Evolutionary conservation across 2,888 invertebrate genomes (phyloP).

Genomic region (Tenthredo distinguenda): DNA sequence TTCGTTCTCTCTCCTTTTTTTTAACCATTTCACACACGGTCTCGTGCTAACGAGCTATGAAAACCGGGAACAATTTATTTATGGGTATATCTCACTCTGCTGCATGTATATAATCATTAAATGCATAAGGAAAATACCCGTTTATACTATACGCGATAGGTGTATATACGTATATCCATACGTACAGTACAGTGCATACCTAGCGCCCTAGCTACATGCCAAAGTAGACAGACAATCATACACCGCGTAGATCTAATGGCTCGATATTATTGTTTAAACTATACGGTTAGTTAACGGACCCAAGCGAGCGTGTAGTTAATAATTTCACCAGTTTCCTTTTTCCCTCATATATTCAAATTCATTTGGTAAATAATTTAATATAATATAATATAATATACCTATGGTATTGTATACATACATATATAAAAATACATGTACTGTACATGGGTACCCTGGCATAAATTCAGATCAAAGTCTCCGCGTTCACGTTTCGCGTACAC

Average conservation of each 20-base stretch:
- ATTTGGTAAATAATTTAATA: neutral
- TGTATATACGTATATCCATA: neutral
- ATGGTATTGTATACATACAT: neutral
- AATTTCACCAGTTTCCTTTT: constrained; percentile 39
- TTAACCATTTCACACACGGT: constrained; percentile 40
- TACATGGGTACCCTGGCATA: neutral
- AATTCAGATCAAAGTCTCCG: constrained; percentile 21
- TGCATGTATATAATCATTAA: neutral
- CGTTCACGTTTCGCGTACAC: neutral
- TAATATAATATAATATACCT: neutral
- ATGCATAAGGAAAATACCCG: constrained; percentile 10
- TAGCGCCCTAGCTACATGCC: neutral
- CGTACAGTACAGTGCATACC: neutral
- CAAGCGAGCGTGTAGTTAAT: constrained; percentile 30
- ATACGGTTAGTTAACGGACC: constrained; percentile 34
- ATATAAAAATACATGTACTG: neutral
- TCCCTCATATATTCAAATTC: neutral
- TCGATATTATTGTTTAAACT: constrained; percentile 47
- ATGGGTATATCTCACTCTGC: constrained; percentile 31
- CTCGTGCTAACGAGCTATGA: constrained; percentile 39
- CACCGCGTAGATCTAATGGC: constrained; percentile 23
- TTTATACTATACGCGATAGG: neutral
- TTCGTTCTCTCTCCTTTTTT: constrained; percentile 12
- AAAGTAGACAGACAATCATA: constrained; percentile 31
- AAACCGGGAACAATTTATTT: constrained; percentile 27